Percentiles rank a stretch among this genome's conserved stretches.
These are phyloP conservation scores for Neotragus pygmaeus DNA, from an alignment of 2,113 vertebrate genomes.

Conservation along the genomic window DNA sequence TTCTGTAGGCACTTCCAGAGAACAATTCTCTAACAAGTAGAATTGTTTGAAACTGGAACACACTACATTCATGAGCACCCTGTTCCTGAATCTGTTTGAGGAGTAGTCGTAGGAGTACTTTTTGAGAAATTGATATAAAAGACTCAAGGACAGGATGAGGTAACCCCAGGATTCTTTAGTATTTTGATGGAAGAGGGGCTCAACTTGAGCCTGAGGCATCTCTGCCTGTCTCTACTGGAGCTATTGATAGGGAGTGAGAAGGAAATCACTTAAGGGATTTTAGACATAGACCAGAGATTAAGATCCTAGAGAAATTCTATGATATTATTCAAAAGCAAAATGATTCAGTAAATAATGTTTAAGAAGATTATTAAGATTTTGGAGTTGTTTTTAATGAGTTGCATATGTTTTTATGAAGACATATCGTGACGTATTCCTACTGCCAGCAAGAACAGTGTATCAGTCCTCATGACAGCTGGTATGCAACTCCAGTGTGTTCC, in stretches of 20 bases:
- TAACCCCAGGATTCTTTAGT: background rate
- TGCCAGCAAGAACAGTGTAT: background rate
- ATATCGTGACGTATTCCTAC: slow-evolving; percentile 7
- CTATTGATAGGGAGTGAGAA: background rate
- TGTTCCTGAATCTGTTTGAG: background rate
- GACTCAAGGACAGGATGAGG: background rate
- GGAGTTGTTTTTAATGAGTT: background rate
- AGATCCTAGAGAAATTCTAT: background rate
- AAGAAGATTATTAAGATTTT: background rate
- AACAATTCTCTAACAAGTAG: background rate
- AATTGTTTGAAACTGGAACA: background rate
- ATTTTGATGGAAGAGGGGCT: background rate
- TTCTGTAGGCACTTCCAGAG: background rate
- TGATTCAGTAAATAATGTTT: background rate
- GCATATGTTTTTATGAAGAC: slow-evolving; percentile 3
- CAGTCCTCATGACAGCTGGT: background rate
- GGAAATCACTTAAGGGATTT: background rate
- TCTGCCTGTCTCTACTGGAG: background rate
- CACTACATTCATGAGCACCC: background rate
- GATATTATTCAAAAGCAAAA: background rate
- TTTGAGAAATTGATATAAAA: background rate
- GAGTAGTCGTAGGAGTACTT: background rate
- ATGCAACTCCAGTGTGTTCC: background rate
- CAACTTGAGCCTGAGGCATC: background rate
- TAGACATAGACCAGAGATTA: background rate